phyloP scores from a whole-genome alignment of 2,888 invertebrate genomes.

The Heliconius charithonia region DNA sequence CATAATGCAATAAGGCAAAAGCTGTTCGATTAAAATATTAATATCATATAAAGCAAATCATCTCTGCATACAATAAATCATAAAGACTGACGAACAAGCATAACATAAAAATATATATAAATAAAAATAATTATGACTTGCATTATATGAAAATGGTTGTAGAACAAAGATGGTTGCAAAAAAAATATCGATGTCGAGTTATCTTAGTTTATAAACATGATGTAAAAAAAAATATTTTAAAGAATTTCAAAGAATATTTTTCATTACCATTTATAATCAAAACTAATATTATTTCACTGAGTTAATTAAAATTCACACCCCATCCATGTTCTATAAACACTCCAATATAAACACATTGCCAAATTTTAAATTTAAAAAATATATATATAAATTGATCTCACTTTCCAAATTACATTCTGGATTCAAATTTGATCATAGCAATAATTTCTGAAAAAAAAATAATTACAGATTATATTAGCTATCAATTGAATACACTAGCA shows the following conservation, averaged over 20 bases:
- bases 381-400: slow-evolving; percentile 57
- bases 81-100: not conserved
- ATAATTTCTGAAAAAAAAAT: slow-evolving; percentile 27
- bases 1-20: slow-evolving; percentile 12
- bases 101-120: not conserved
- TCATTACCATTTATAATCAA: not conserved
- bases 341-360: slow-evolving; percentile 41
- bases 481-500: slow-evolving; percentile 27
- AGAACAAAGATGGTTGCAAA: not conserved
- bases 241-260: not conserved
- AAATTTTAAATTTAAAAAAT: slow-evolving; percentile 51
- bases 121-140: slow-evolving; percentile 2
- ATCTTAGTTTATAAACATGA: not conserved
- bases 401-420: slow-evolving; percentile 54
- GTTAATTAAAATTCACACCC: not conserved
- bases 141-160: not conserved
- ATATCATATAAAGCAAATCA: slow-evolving; percentile 6
- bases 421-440: slow-evolving; percentile 44
- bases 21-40: slow-evolving; percentile 18
- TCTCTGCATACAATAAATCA: slow-evolving; percentile 7
- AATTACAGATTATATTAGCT: slow-evolving; percentile 42
- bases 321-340: slow-evolving; percentile 1
- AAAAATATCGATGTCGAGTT: not conserved
- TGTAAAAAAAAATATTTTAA: not conserved
- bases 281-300: not conserved